Conservation (phyloP, 2,113 vertebrate genomes). For the Pogonocichla stellata region DNA sequence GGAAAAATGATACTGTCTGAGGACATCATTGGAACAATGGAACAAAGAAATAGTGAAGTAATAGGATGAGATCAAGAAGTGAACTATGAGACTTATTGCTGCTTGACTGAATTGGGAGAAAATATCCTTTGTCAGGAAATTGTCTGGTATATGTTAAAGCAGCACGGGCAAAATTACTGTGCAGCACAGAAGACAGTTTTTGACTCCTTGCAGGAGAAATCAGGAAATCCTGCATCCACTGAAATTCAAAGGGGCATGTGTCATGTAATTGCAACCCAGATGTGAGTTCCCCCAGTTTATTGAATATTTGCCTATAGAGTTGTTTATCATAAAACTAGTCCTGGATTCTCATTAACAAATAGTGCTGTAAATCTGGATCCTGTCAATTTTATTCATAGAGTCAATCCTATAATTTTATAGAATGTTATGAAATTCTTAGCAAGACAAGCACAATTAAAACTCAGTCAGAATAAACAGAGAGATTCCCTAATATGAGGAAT, state of each 20-base stretch:
- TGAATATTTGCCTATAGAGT: background rate
- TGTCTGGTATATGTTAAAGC: background rate
- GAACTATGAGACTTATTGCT: background rate
- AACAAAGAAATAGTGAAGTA: background rate
- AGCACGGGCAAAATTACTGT: background rate
- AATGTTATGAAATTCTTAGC: background rate
- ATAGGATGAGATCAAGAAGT: slow-evolving; percentile 21
- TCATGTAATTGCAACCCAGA: background rate
- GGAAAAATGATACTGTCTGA: slow-evolving; percentile 19
- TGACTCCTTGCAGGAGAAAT: background rate
- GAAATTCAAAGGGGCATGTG: background rate
- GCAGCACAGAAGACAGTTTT: background rate
- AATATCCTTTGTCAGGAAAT: background rate
- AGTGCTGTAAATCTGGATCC: background rate
- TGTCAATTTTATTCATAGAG: background rate
- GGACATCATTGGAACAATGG: background rate
- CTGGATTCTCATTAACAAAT: background rate
- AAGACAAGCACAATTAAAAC: background rate
- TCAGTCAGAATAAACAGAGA: background rate
- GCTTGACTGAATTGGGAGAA: background rate
- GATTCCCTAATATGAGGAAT: background rate
- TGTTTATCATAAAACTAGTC: background rate
- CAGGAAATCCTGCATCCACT: background rate
- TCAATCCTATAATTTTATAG: background rate
- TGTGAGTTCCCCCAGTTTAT: background rate